Evolutionary conservation across 2,113 vertebrate species (phyloP), one percentile per base, ranked within the genome.

Genomic region (Tyrannus savana): DNA sequence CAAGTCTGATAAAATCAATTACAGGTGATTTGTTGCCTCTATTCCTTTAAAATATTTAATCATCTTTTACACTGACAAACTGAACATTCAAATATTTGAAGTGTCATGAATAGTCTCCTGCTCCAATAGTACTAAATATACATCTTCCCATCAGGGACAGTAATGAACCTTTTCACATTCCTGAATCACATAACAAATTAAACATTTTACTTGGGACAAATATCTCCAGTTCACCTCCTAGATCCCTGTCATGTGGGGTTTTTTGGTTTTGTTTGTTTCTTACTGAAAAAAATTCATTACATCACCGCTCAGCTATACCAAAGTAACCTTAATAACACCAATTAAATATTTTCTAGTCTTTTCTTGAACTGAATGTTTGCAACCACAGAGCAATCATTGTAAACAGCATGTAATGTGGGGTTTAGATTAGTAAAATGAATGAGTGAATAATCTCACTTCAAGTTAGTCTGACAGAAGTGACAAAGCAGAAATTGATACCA

Each of bases 401-500:
- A 68, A 83, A 25, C 2, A 64, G 15, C 27, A 41, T 82, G 75
- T 68, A 50, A 69, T 5, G 4, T 11, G 35, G 28, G 13, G 2
- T 47, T 72, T 72, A 5, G 21, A 30, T 64, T 50, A 67, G 21
- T 21, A 58, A 86, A 24, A 78, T 9, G 2, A 62, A 27, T 11
- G 42, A 91, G 41, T 25, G 39, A 75, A 80, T 72, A 69, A 35
- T 55, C 13, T 87, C 49, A 77, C 39, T 93, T 31, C 46, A 64
- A 64, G 8, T 56, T 49, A 50, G 23, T 33, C 14, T 52, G 52
- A 59, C 31, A 79, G 28, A 71, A 31, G 19, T 42, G 59, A 81
- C 11, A 66, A 37, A 46, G 3, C 6, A 76, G 41, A 87, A 53
- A 76, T 15, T 60, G 77, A 83, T 97, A 99, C 99, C 99, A 99